phyloP scores from a whole-genome alignment of 1,140 invertebrate species.

The Pararge aegeria region DNA sequence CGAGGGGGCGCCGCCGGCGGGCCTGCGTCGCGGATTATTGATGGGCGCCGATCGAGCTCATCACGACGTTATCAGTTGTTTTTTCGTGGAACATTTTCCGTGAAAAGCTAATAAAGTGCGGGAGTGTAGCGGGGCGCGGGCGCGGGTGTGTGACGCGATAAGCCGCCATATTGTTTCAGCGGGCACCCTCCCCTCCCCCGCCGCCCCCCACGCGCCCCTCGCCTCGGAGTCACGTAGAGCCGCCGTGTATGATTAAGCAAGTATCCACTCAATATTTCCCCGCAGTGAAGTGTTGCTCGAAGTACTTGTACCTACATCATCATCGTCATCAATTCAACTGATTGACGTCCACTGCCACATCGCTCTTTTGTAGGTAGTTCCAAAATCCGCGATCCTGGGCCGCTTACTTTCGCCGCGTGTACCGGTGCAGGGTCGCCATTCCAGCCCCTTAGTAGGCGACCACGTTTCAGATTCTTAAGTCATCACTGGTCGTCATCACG shows the following conservation, averaged over 20 bases:
- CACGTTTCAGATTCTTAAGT: too few species aligned
- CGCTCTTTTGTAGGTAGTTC: too few species aligned
- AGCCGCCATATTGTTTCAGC: constrained; percentile 71
- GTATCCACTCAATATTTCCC: constrained; percentile 16
- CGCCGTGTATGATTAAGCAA: constrained; percentile 21
- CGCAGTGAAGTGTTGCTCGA: neutral
- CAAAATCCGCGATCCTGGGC: too few species aligned
- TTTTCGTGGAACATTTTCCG: constrained; percentile 69
- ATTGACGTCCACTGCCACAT: too few species aligned
- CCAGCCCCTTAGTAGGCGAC: too few species aligned
- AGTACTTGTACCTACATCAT: neutral
- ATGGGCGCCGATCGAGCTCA: constrained; percentile 68
- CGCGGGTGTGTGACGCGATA: constrained; percentile 56
- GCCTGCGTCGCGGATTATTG: constrained; percentile 59
- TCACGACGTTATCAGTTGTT: constrained; percentile 74
- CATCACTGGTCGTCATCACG: too few species aligned
- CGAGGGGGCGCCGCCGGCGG: neutral
- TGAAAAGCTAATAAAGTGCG: constrained; percentile 64
- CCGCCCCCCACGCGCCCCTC: constrained; percentile 12
- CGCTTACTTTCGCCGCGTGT: too few species aligned
- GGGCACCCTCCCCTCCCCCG: constrained; percentile 25
- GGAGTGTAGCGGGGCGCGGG: constrained; percentile 30
- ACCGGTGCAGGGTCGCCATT: too few species aligned
- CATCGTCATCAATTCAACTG: too few species aligned
- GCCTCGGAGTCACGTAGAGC: constrained; percentile 29